A percentile compares a stretch with the other conserved stretches of the same genome.
Evolutionary conservation across 2,888 invertebrate genomes (phyloP).

Genomic region (Aphidius colemani): DNA sequence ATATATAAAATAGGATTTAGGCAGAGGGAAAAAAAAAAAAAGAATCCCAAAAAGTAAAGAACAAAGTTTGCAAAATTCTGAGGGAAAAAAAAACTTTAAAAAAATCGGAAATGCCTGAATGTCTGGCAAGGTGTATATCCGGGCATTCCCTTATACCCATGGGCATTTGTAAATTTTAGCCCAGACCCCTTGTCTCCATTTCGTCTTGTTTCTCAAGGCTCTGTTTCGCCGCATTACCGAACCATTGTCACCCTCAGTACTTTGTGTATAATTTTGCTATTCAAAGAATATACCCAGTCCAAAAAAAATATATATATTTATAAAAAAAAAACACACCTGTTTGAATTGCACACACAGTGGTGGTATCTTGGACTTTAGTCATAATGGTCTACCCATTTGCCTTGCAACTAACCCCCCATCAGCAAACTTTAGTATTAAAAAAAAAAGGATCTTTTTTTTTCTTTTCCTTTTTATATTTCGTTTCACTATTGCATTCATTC

Average conservation of each 20-base stretch:
- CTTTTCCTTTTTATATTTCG: slow-evolving; percentile 6
- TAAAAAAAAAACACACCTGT: slow-evolving; percentile 16
- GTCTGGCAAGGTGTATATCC: too few relatives aligned
- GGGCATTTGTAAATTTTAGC: too few relatives aligned
- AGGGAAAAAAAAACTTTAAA: too few relatives aligned
- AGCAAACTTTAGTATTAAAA: background rate
- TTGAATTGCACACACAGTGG: slow-evolving; percentile 4
- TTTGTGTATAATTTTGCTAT: slow-evolving; percentile 6
- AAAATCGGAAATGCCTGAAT: too few relatives aligned
- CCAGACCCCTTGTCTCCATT: too few relatives aligned
- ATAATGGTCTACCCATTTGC: slow-evolving; percentile 5
- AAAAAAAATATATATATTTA: background rate
- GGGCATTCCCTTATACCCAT: too few relatives aligned
- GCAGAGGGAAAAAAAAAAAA: too few relatives aligned
- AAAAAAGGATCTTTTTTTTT: background rate
- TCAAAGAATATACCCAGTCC: slow-evolving; percentile 8
- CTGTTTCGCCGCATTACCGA: too few relatives aligned
- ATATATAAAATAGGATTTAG: too few relatives aligned
- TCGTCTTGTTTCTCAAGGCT: too few relatives aligned
- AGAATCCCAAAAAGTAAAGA: too few relatives aligned
- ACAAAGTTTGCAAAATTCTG: too few relatives aligned
- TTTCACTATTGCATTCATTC: slow-evolving; percentile 13
- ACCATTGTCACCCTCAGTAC: slow-evolving; percentile 11
- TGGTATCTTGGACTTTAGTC: slow-evolving; percentile 8
- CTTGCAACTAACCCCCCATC: slow-evolving; percentile 1